Evolutionary conservation across 2,888 invertebrate genomes (phyloP), one percentile per base, ranked within the genome.

Genomic region (Celastrina argiolus): DNA sequence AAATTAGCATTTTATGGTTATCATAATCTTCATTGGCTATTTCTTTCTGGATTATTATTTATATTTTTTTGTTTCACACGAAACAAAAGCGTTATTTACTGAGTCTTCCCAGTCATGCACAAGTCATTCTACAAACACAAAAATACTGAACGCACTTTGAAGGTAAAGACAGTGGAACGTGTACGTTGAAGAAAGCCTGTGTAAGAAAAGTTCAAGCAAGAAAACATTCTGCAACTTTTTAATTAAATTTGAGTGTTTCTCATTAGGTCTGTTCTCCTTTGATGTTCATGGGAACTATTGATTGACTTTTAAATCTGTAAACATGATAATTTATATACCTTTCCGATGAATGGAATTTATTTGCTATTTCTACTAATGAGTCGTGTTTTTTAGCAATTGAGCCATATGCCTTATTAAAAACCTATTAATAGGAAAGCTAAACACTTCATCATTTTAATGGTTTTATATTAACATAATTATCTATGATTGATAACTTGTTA

Each of bases 331-430:
- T 51, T 51, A 26, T 51, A 26, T 51, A 22, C 12, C 22, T 22
- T 12, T 51, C 51, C 5, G 51, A 51, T 51, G 22, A 26, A 12
- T 51, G 18, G 45, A 12, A 51, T 51, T 22, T 51, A 2, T 51
- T 51, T 51, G 51, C 14, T 51, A 51, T 51, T 51, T 51, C 51
- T 12, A 26, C 51, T 51, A 51, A 51, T 26, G 51, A 26, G 51
- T 7, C 18, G 51, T 51, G 22, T 12, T 22, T 45, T 45, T 26
- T 51, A 51, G 12, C 51, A 26, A 51, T 26, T 51, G 51, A 51
- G 22, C 51, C 5, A 14, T 51, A 16, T 10, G 45, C 22, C 22
- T 51, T 22, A 26, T 51, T 51, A 51, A 51, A 51, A 51, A 51
- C 22, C 51, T 51, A 51, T 51, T 22, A 51, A 51, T 51, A 51